Evolutionary conservation across 2,113 vertebrate genomes (phyloP).

Genomic region (Damaliscus lunatus): DNA sequence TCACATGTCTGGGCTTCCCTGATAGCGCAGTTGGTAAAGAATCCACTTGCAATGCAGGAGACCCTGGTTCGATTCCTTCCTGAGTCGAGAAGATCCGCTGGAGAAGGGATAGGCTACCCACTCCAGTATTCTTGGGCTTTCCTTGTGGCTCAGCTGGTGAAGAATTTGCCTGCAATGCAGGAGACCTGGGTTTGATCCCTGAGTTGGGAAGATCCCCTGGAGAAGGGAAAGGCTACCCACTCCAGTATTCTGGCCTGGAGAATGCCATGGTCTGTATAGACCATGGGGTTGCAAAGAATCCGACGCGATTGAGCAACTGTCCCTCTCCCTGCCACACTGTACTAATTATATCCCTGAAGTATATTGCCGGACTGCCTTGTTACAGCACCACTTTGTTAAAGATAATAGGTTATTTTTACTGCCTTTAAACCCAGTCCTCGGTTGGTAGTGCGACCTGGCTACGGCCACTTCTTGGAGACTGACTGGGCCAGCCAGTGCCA

Average conservation of each 20-base stretch:
- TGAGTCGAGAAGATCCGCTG: accelerated
- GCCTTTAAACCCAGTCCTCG: neutral
- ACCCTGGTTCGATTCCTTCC: neutral
- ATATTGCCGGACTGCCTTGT: neutral
- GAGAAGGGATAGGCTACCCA: neutral
- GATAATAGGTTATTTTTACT: neutral
- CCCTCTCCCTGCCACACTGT: neutral
- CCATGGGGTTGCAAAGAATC: neutral
- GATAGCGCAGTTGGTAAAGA: neutral
- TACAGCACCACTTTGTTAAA: neutral
- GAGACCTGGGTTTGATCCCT: neutral
- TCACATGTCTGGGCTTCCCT: neutral
- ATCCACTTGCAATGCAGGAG: neutral
- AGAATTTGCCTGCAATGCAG: neutral
- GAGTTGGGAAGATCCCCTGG: neutral
- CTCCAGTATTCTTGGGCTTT: neutral
- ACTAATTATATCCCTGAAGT: neutral
- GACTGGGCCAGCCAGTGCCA: neutral
- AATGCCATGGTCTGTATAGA: neutral
- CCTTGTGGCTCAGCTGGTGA: neutral
- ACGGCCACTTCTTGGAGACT: neutral
- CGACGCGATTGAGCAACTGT: accelerated
- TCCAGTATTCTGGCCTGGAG: neutral
- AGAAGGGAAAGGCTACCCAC: neutral
- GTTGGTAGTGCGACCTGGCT: neutral